Conservation (phyloP, 2,797 vertebrate species). For the Euphonia xanthogaster region DNA sequence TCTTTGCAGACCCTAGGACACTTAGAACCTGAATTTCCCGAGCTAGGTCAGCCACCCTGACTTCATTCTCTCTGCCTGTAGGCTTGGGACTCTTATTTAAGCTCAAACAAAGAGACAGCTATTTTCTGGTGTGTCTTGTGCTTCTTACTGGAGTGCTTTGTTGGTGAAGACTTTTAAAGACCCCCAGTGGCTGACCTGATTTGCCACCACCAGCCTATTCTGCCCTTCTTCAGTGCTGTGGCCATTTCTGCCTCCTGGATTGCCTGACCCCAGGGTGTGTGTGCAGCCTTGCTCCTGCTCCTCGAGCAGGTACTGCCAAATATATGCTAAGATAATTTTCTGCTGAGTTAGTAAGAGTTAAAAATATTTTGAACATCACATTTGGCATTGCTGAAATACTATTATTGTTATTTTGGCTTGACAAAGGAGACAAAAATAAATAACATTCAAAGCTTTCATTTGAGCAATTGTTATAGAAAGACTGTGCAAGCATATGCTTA, state of each 20-base stretch:
- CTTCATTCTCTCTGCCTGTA: rapidly evolving
- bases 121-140: rapidly evolving
- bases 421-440: neutral
- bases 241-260: neutral
- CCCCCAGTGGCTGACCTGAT: neutral
- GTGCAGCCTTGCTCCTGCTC: neutral
- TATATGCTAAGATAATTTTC: neutral
- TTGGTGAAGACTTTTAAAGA: neutral
- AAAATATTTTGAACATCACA: neutral
- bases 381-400: neutral
- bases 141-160: rapidly evolving
- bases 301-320: neutral
- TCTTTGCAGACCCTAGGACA: neutral
- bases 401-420: neutral
- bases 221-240: neutral
- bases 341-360: neutral
- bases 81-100: neutral
- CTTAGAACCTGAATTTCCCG: neutral
- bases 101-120: rapidly evolving
- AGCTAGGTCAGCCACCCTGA: neutral
- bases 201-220: neutral
- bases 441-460: neutral
- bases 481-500: neutral
- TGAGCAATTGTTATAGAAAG: neutral
- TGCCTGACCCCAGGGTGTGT: rapidly evolving